A percentile compares a stretch with the other conserved stretches of the same genome.
Conservation (phyloP, 2,113 vertebrate species). For the Pyrgilauda ruficollis region DNA sequence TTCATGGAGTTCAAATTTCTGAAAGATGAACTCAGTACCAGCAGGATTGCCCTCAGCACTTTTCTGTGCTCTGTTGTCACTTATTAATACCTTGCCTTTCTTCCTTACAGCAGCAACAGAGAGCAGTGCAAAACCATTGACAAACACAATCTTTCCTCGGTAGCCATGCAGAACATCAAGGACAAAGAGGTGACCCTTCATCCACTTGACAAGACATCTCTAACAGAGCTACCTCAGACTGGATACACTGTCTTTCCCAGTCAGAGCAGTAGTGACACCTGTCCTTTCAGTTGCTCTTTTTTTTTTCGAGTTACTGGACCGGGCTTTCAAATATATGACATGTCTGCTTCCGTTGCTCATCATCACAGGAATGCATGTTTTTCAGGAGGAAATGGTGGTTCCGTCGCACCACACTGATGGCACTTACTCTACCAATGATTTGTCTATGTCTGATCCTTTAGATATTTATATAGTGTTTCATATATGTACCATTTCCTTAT, state of each 20-base stretch:
- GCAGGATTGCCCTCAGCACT: background rate
- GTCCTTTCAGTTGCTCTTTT: background rate
- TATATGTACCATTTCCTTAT: background rate
- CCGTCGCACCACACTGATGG: background rate
- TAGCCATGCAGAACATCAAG: background rate
- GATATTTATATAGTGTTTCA: background rate
- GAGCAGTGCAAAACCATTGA: background rate
- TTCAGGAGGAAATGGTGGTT: background rate
- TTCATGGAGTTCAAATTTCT: background rate
- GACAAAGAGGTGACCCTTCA: background rate
- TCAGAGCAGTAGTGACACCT: background rate
- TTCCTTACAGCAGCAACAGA: background rate
- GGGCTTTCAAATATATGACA: background rate
- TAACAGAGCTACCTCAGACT: background rate
- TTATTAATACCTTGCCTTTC: background rate
- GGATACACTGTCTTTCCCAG: background rate
- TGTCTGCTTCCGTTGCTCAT: fast-evolving
- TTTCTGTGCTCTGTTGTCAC: background rate
- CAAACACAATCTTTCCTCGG: background rate
- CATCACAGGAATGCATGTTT: background rate
- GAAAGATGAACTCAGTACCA: background rate
- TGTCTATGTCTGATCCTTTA: background rate
- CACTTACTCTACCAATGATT: background rate
- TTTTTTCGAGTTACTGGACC: background rate
- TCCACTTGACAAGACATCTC: background rate